These are phyloP conservation scores for Marronus borbonicus DNA, from an alignment of 2,888 invertebrate genomes.

Conservation along the genomic window DNA sequence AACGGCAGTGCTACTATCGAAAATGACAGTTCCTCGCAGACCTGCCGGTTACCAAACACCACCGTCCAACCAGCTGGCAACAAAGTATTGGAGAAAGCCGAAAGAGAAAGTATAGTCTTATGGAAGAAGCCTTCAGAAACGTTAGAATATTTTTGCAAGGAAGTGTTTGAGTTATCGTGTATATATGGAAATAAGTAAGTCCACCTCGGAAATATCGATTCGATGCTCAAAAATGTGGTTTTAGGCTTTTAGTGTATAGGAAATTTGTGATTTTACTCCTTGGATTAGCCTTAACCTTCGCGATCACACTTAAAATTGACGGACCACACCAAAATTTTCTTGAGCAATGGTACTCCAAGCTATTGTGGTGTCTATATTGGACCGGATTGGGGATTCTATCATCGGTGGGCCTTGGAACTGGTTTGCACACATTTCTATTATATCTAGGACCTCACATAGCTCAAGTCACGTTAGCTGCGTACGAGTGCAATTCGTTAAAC, in stretches of 20 bases:
- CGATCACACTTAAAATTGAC: slow-evolving; percentile 74
- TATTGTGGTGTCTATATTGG: slow-evolving; percentile 69
- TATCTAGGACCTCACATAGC: slow-evolving; percentile 99
- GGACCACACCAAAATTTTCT: slow-evolving; percentile 79
- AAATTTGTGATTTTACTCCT: slow-evolving; percentile 72
- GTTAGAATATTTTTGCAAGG: slow-evolving; percentile 84
- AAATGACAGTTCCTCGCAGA: background rate
- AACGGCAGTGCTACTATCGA: slow-evolving; percentile 57
- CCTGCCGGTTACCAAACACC: slow-evolving; percentile 3
- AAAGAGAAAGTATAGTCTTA: slow-evolving; percentile 80
- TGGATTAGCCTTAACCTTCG: slow-evolving; percentile 71
- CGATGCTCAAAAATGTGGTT: slow-evolving; percentile 62
- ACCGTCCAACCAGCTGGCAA: slow-evolving; percentile 40
- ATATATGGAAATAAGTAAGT: slow-evolving; percentile 75
- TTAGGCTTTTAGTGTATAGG: slow-evolving; percentile 78
- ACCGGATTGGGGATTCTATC: slow-evolving; percentile 87
- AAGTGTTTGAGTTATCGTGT: slow-evolving; percentile 78
- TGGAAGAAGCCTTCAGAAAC: slow-evolving; percentile 88
- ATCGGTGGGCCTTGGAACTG: slow-evolving; percentile 98
- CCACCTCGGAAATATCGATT: slow-evolving; percentile 43
- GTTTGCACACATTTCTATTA: slow-evolving; percentile 97
- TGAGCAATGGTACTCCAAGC: slow-evolving; percentile 70
- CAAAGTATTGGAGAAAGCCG: slow-evolving; percentile 72
- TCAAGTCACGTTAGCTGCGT: slow-evolving; percentile 97
- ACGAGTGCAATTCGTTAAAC: slow-evolving; percentile 94